Evolutionary conservation across 2,113 vertebrate genomes (phyloP), one percentile per base, ranked within the genome.

Genomic region (Brachyhypopomus occidentalis): DNA sequence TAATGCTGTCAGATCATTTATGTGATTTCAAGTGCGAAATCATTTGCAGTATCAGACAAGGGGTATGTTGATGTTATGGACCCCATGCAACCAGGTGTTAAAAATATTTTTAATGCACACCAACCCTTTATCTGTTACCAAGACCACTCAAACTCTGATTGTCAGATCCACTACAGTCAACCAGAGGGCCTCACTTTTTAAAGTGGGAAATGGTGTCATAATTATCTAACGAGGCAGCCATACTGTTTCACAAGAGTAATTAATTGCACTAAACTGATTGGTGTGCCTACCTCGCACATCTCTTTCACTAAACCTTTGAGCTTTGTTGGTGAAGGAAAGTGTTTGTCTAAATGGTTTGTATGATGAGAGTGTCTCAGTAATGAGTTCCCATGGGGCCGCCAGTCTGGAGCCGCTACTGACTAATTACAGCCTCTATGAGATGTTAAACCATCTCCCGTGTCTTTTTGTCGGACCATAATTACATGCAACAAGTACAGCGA

Each of bases 361-460:
- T 91, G 93, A 95, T 92, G 93, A 93, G 93, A 91, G 92, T 89
- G 92, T 93, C 91, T 87, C 92, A 81, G 86, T 98, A 97, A 96
- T 98, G 92, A 96, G 96, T 89, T 96, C 96, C 94, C 95, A 56
- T 87, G 96, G 95, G 96, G 96, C 92, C 59, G 81, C 85, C 87
- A 62, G 90, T 94, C 93, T 94, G 90, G 88, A 92, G 92, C 91
- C 92, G 93, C 94, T 94, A 94, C 92, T 91, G 94, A 93, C 94
- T 95, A 94, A 94, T 95, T 94, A 90, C 86, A 85, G 88, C 66
- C 89, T 92, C 90, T 91, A 89, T 91, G 93, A 95, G 94, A 94
- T 95, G 92, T 94, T 94, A 95, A 95, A 94, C 94, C 93, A 92
- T 93, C 89, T 85, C 83, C 60, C 87, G 89, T 93, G 89, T 87